Evolutionary conservation across 2,888 invertebrate genomes (phyloP), one percentile per base, ranked within the genome.

Genomic region (Dromius quadrimaculatus): DNA sequence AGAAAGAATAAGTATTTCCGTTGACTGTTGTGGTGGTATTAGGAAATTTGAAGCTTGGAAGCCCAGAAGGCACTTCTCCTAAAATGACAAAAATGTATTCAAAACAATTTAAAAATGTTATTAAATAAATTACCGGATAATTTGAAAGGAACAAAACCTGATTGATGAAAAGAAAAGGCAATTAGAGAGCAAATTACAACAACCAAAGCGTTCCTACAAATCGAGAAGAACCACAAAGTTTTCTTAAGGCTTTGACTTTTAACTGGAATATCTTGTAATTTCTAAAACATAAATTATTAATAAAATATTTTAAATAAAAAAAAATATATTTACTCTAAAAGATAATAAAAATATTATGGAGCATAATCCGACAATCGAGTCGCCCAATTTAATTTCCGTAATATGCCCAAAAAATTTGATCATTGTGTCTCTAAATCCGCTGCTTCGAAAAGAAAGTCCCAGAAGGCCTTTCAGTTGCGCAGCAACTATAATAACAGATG

Each of bases 161-260:
- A 76, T 5, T 80, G 76, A 9, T 75, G 72, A 76, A 85, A 82
- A 76, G 85, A 82, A 80, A 82, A 91, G 0, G 92, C 89, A 73
- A 90, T 78, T 1, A 85, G 73, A 0, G 90, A 85, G 6, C 90
- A 87, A 9, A 87, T 81, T 38, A 91, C 79, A 22, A 95, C 92
- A 28, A 92, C 86, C 11, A 94, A 79, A 11, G 93, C 93, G 83
- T 95, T 94, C 73, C 93, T 87, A 1, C 90, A 87, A 74, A 93
- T 92, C 8, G 92, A 90, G 17, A 92, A 75, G 73, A 92, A 86
- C 92, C 93, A 93, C 9, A 92, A 80, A 2, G 83, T 73, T 79
- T 87, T 89, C 76, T 87, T 86, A 5, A 88, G 63, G 1, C 75
- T 71, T 41, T 75, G 77, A 19, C 83, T 84, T 71, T 83, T 71